Conservation (phyloP, 2,797 vertebrate species). For the Morelia viridis region DNA sequence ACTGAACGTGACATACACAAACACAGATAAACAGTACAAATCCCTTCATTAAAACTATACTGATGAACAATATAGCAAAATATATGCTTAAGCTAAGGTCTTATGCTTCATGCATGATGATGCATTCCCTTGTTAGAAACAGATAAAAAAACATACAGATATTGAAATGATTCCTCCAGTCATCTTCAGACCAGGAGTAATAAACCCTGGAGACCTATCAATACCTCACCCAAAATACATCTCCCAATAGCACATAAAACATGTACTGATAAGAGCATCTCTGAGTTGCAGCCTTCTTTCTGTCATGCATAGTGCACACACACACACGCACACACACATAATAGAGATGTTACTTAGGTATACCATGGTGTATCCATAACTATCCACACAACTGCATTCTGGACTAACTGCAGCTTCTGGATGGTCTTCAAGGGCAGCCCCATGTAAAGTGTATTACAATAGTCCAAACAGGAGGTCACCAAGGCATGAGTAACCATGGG, state of each 20-base stretch:
- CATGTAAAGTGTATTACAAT: neutral
- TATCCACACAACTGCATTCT: neutral
- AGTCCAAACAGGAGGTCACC: neutral
- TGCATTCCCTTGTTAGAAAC: neutral
- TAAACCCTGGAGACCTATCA: neutral
- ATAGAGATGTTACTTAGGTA: neutral
- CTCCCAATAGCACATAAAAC: neutral
- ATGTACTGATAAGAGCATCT: neutral
- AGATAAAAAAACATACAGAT: neutral
- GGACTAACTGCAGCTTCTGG: neutral
- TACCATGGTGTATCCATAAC: neutral
- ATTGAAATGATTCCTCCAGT: neutral
- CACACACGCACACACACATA: neutral
- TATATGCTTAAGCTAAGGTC: neutral
- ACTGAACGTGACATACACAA: neutral
- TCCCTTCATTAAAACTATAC: neutral
- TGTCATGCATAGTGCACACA: neutral
- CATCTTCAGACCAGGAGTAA: neutral
- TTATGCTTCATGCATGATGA: neutral
- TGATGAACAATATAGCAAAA: neutral
- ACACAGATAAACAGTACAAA: neutral
- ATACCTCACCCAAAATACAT: neutral
- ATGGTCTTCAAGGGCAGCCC: neutral
- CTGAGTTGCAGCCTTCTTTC: neutral
- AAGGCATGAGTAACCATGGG: neutral